Evolutionary conservation across 2,888 invertebrate genomes (phyloP).

Genomic region (Norana najaformis): DNA sequence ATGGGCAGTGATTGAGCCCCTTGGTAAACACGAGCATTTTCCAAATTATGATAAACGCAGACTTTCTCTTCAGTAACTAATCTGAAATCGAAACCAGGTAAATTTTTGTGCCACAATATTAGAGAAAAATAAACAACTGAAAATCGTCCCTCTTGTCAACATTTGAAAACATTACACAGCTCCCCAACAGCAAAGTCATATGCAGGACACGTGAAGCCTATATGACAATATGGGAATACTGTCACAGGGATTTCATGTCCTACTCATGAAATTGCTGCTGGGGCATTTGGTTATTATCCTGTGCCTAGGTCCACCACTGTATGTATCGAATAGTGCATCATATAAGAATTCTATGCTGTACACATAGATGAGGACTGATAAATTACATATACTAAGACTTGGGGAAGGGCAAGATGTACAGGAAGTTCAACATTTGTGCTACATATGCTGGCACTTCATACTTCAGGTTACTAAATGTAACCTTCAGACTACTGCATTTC

Average conservation of each 20-base stretch:
- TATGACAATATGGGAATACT: too few species aligned
- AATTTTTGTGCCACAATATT: not conserved
- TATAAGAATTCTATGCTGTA: not conserved
- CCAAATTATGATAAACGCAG: conserved; percentile 78
- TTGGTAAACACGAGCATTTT: conserved; percentile 84
- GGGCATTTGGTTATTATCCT: too few species aligned
- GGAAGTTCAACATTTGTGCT: not conserved
- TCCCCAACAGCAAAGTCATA: too few species aligned
- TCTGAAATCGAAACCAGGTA: conserved; percentile 42
- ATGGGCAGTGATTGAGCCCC: conserved; percentile 77
- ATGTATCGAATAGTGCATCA: not conserved
- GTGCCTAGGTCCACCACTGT: too few species aligned
- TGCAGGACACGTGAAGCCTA: too few species aligned
- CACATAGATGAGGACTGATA: not conserved
- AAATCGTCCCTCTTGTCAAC: not conserved
- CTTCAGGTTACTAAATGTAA: not conserved
- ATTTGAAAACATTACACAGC: not conserved
- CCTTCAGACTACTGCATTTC: not conserved
- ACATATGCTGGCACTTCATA: not conserved
- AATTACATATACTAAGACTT: not conserved
- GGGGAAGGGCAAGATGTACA: not conserved
- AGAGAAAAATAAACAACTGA: not conserved
- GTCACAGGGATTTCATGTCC: too few species aligned
- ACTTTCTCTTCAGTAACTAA: conserved; percentile 64
- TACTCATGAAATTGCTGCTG: too few species aligned